Evolutionary conservation across 92 coral and sea anemone species (phyloP), one percentile per base, ranked within the genome.

Genomic region (Porites lobata): DNA sequence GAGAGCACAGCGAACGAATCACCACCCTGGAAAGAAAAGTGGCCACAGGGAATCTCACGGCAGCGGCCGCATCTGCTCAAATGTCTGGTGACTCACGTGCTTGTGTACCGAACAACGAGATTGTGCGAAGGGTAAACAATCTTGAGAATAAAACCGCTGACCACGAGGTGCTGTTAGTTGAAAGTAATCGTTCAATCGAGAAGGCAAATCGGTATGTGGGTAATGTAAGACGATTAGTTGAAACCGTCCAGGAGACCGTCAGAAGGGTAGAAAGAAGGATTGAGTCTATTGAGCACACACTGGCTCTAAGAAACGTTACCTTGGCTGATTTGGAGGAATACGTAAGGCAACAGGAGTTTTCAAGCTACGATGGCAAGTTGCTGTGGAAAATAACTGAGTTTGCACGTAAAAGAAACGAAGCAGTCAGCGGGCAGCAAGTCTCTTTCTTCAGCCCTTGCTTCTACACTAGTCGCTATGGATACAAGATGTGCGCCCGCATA

Each of bases 401-500:
- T 76, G 72, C 92, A 11, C 76, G 84, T 53, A 76, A 54, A 20
- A 19, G 92, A 82, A 89, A 83, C 29, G 88, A 89, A 53, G 92
- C 92, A 8, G 69, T 83, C 9, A 82, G 78, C 1, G 90, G 90
- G 7, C 83, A 78, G 11, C 78, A 78, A 13, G 71, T 87, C 38
- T 88, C 94, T 7, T 88, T 92, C 74, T 92, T 88, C 85, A 88
- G 92, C 72, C 94, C 92, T 1, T 77, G 76, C 11, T 92, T 92
- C 59, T 92, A 74, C 71, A 88, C 86, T 80, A 85, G 89, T 72
- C 92, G 94, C 80, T 75, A 92, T 38, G 94, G 94, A 1, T 92
- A 92, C 84, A 84, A 85, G 75, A 92, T 92, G 94, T 84, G 94
- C 76, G 89, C 89, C 9, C 94, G 94, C 80, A 77, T 91, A 38